Evolutionary conservation across 2,888 invertebrate species (phyloP).

Genomic region (Caradrina clavipalpis): DNA sequence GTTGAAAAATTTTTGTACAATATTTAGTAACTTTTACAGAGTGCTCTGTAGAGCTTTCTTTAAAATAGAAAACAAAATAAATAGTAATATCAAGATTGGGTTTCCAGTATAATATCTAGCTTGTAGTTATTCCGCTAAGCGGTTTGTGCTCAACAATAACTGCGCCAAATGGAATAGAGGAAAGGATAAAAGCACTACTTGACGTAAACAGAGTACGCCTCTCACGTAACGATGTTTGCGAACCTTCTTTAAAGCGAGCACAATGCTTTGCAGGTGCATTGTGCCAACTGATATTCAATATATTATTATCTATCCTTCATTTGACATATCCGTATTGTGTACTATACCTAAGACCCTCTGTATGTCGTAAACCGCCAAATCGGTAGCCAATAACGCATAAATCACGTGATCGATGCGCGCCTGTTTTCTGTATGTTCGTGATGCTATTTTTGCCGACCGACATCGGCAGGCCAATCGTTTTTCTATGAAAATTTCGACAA

Average conservation of each 20-base stretch:
- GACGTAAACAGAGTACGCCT: slow-evolving; percentile 67
- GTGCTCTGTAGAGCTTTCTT: slow-evolving; percentile 7
- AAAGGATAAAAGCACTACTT: slow-evolving; percentile 67
- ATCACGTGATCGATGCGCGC: slow-evolving; percentile 85
- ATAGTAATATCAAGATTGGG: slow-evolving; percentile 14
- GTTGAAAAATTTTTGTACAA: slow-evolving; percentile 13
- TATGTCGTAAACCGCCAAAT: slow-evolving; percentile 83
- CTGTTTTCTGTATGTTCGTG: slow-evolving; percentile 89
- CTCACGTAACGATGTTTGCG: slow-evolving; percentile 74
- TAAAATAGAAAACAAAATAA: slow-evolving; percentile 5
- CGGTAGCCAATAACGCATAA: slow-evolving; percentile 85
- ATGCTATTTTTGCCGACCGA: slow-evolving; percentile 83
- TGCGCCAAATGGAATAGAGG: slow-evolving; percentile 55
- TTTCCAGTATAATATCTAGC: slow-evolving; percentile 38
- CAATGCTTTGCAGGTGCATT: slow-evolving; percentile 67
- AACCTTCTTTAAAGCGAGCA: slow-evolving; percentile 66
- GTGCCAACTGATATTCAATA: slow-evolving; percentile 60
- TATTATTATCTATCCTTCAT: slow-evolving; percentile 64
- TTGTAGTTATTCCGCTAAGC: slow-evolving; percentile 41
- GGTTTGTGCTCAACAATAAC: slow-evolving; percentile 60
- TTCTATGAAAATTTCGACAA: slow-evolving; percentile 81
- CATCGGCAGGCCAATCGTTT: slow-evolving; percentile 73
- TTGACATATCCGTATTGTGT: slow-evolving; percentile 73
- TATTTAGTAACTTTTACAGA: slow-evolving; percentile 1
- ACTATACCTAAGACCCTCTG: slow-evolving; percentile 67